Conservation (phyloP, 2,113 vertebrate species). For the Trachemys scripta region DNA sequence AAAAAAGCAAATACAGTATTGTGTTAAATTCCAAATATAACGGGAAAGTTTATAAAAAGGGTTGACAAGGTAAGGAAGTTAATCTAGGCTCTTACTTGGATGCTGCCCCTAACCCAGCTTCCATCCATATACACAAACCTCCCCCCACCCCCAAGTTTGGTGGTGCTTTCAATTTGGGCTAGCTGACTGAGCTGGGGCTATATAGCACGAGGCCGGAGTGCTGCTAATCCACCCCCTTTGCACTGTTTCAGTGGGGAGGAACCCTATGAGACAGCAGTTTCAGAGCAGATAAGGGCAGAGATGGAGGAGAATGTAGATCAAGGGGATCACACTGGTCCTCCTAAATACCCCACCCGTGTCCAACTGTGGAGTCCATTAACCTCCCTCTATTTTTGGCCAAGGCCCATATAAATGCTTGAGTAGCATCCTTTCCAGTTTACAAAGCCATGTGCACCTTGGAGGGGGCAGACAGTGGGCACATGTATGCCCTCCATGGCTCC, state of each 20-base stretch:
- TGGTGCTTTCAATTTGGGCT: background rate
- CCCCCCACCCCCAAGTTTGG: background rate
- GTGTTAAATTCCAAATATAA: too few relatives aligned
- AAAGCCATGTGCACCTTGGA: background rate
- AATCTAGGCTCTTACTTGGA: background rate
- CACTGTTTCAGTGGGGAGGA: background rate
- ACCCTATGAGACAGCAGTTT: background rate
- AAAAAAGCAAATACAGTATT: too few relatives aligned
- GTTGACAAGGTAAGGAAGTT: too few relatives aligned
- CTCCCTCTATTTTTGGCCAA: too few relatives aligned
- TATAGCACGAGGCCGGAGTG: background rate
- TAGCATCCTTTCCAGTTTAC: background rate
- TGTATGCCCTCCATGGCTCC: background rate
- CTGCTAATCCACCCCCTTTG: background rate
- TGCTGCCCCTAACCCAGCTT: background rate
- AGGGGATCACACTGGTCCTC: background rate
- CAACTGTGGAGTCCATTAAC: too few relatives aligned
- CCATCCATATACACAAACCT: background rate
- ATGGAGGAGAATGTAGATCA: background rate
- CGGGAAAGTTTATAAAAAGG: too few relatives aligned
- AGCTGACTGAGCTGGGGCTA: rapidly evolving
- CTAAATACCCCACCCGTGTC: background rate
- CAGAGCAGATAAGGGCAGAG: background rate
- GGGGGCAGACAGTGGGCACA: too few relatives aligned
- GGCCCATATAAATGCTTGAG: too few relatives aligned